Base-by-base conservation (phyloP, 2,797 vertebrate genomes). In the Clarias pachynema region DNA sequence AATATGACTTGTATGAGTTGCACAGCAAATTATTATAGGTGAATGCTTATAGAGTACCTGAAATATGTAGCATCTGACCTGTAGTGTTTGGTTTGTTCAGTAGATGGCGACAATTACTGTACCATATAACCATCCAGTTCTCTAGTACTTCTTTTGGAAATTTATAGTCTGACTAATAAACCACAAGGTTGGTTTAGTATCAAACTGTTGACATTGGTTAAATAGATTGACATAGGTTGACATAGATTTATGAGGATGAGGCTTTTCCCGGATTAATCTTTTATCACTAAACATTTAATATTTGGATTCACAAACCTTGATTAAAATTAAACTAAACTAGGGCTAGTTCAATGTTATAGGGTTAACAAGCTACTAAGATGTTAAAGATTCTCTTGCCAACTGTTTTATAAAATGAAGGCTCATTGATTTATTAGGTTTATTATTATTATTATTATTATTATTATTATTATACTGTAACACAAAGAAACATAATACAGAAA, bases 61-160 rank as follows among this genome's bases (percentile, higher is more conserved):
- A 62, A 79, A 62, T 79, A 9, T 40, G 18, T 24, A 75, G 1
- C 49, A 75, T 63, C 29, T 22, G n/a, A 34, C 40, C 12, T 60
- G 34, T 57, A n/a, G 15, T 86, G 14, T 56, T 9, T 40, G 34
- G 2, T 59, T 79, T 91, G 62, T 78, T 91, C 94, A 95, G 88
- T 89, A 94, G 95, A 86, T 91, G 94, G 91, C 88, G 89, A 88
- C 89, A 85, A 24, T 70, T 72, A 22, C n/a, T n/a, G n/a, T n/a
- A n/a, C 37, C 12, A 9, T 62, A n/a, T 40, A 79, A 79, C 20
- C 22, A 22, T 79, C 12, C 81, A n/a, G 24, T 26, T 56, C 49
- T 63, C 12, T 24, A 22, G 7, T 40, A 49, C 82, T 49, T 57
- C 66, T 84, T 1, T n/a, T 72, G 34, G 49, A 79, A 60, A 62